Base-by-base conservation (phyloP, 2,797 vertebrate species). In the Myiotriccus ornatus region DNA sequence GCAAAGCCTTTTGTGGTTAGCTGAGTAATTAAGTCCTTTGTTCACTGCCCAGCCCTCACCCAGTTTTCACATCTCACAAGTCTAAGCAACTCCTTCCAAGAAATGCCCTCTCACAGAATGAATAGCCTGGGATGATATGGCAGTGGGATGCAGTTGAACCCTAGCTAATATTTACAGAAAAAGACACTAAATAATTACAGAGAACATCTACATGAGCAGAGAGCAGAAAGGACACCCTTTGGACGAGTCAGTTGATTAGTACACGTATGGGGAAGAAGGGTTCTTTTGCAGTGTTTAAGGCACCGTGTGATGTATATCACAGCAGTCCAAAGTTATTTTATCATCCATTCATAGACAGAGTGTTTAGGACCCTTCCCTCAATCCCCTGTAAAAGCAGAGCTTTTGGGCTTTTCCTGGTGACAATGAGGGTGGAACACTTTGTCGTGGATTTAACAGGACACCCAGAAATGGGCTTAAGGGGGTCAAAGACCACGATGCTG, bases 11-110 rank as follows among this genome's bases (percentile, higher is more conserved):
- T 4, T 23, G 91, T 32, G 14, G 60, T 23, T 55, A 69, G 52
- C n/a, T 63, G 68, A 87, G 18, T 76, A 81, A 93, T 52, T 53
- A 68, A 87, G 19, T 60, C 37, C 43, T 89, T 82, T 93, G 78
- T 64, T 96, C 70, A 28, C 57, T 80, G 70, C 49, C 52, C 17
- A 60, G 64, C 52, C 68, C 69, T 56, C 35, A 10, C 17, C 22
- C 18, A n/a, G 50, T 9, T 60, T 77, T 46, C 74, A 27, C 23
- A 37, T 60, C 16, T 68, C 63, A 32, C 50, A 67, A 71, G n/a
- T 25, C 22, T n/a, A n/a, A 63, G 67, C 53, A 77, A 77, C n/a
- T 63, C 67, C 69, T 93, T 52, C 20, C 75, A 90, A 69, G 35
- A 85, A 79, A 64, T n/a, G 77, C 63, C 41, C 65, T 93, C 93